Conservation (phyloP, 1,140 invertebrate genomes). For the Stegodyphus dumicola region DNA sequence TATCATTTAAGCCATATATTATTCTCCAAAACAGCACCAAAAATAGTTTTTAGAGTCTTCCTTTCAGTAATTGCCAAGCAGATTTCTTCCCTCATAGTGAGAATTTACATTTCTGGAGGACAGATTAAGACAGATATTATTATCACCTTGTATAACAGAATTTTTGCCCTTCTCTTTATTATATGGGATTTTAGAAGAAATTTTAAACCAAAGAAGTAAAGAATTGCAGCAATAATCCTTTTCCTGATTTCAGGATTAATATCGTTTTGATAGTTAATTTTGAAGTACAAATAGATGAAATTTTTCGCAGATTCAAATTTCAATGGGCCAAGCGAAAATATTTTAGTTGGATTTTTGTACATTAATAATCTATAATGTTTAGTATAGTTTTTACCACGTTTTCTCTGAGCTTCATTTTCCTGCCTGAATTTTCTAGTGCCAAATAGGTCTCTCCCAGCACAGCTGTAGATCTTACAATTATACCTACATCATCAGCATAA, state of each 20-base stretch:
- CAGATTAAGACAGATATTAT: not conserved
- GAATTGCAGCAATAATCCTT: not conserved
- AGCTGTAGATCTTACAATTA: constrained; percentile 1
- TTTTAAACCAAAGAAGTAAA: not conserved
- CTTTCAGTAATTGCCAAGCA: not conserved
- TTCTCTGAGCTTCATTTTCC: not conserved
- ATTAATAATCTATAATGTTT: too few relatives aligned
- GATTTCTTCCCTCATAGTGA: not conserved
- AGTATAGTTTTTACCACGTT: too few relatives aligned
- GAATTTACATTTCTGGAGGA: not conserved
- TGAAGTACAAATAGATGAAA: not conserved
- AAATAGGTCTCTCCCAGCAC: not conserved
- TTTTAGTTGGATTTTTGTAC: not conserved
- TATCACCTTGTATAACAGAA: not conserved
- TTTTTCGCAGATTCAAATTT: constrained; percentile 4
- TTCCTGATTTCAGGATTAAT: not conserved
- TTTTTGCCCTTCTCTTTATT: not conserved
- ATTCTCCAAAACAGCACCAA: not conserved
- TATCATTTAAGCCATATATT: not conserved
- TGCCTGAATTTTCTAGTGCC: not conserved
- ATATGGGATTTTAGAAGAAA: not conserved
- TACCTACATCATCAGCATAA: not conserved
- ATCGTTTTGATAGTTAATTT: not conserved
- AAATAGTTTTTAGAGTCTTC: not conserved
- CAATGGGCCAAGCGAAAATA: not conserved